Conservation (phyloP, 2,113 vertebrate species). For the Mus spicilegus region DNA sequence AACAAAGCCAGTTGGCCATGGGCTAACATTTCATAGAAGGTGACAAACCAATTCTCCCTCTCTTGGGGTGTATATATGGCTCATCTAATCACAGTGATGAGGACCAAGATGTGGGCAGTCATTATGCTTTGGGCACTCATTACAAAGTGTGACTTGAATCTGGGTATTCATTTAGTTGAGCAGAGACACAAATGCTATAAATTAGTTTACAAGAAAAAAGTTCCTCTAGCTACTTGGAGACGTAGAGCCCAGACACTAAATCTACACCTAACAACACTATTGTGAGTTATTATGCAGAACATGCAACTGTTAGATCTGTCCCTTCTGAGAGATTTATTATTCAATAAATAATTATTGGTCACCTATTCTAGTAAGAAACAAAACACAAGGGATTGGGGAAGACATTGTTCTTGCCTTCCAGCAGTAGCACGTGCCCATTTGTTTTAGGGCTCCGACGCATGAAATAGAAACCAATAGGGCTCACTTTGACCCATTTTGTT, state of each 20-base stretch:
- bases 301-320: not conserved
- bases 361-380: constrained; percentile 15
- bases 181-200: not conserved
- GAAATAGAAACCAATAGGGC: not conserved
- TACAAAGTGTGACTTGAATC: not conserved
- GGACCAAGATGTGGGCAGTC: not conserved
- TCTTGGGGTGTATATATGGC: not conserved
- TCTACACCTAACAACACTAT: not conserved
- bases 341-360: not conserved
- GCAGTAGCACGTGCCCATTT: not conserved
- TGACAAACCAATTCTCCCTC: not conserved
- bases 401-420: not conserved
- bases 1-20: not conserved
- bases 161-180: not conserved
- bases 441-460: not conserved
- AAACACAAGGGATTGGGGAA: not conserved
- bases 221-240: not conserved
- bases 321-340: constrained; percentile 22
- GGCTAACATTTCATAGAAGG: not conserved
- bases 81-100: not conserved
- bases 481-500: not conserved
- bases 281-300: not conserved
- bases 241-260: not conserved
- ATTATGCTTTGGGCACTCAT: not conserved
- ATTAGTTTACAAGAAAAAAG: not conserved